Percentiles rank a stretch among this genome's conserved stretches.
These are phyloP conservation scores for Mormyrops attenuatus DNA, from an alignment of 2,797 vertebrate species.

Conservation along the genomic window DNA sequence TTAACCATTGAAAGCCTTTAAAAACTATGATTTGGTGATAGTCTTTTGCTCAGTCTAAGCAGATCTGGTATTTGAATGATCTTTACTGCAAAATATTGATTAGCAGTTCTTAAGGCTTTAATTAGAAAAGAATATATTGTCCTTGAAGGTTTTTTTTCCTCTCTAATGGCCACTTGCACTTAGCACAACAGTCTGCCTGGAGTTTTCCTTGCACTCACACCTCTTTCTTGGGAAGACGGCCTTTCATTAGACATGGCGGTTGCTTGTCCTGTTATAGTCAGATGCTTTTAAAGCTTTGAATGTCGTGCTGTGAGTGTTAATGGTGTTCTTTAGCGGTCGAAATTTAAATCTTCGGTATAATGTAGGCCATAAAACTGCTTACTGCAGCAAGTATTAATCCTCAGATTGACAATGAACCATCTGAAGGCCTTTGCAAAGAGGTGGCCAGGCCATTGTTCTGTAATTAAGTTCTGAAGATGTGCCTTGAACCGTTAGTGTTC, in stretches of 20 bases:
- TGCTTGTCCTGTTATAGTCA: neutral
- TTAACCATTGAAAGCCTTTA: neutral
- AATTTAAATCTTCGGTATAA: neutral
- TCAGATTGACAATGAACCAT: neutral
- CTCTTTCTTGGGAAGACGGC: neutral
- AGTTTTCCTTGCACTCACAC: neutral
- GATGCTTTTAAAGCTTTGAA: neutral
- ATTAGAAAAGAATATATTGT: neutral
- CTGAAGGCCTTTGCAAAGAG: neutral
- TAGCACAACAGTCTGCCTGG: neutral
- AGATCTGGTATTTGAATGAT: neutral
- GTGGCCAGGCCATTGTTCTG: neutral
- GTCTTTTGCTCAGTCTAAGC: neutral
- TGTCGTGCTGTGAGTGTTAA: neutral
- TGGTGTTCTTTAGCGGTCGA: neutral
- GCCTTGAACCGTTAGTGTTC: neutral
- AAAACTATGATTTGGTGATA: neutral
- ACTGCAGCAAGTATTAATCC: neutral
- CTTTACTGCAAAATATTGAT: neutral
- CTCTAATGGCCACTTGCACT: neutral
- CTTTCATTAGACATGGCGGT: neutral
- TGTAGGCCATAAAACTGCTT: neutral
- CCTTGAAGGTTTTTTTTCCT: neutral
- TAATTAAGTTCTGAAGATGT: neutral
- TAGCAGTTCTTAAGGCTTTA: neutral